phyloP scores from a whole-genome alignment of 2,797 vertebrate species.

The Lerista edwardsae region DNA sequence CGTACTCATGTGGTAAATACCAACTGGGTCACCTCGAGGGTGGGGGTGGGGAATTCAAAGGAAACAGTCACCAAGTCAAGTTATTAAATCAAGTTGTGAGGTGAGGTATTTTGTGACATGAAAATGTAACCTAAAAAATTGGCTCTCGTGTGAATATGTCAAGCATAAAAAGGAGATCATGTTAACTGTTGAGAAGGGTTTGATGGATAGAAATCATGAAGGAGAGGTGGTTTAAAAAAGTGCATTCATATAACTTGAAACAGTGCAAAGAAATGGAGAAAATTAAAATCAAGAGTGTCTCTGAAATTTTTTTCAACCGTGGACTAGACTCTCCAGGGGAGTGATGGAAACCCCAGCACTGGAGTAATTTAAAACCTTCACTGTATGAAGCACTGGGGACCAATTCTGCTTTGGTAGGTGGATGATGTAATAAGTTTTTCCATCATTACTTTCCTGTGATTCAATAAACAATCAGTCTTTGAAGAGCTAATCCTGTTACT shows the following conservation, averaged over 20 bases:
- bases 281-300: background rate
- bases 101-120: background rate
- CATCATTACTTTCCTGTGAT: background rate
- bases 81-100: background rate
- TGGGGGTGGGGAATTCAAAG: too few species aligned
- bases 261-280: background rate
- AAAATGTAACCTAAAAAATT: background rate
- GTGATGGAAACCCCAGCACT: background rate
- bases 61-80: background rate
- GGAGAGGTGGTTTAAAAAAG: background rate
- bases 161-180: background rate
- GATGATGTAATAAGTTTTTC: background rate
- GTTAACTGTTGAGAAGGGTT: slow-evolving; percentile 11
- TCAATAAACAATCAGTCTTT: background rate
- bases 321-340: background rate
- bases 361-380: slow-evolving; percentile 11
- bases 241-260: background rate
- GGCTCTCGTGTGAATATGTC: background rate
- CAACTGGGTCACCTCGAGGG: background rate
- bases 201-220: slow-evolving; percentile 13
- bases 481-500: slow-evolving; percentile 42
- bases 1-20: background rate
- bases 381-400: background rate
- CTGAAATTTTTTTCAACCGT: background rate
- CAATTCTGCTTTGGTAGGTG: background rate